phyloP scores from a whole-genome alignment of 2,888 invertebrate species.

The Osedax fenrisi region DNA sequence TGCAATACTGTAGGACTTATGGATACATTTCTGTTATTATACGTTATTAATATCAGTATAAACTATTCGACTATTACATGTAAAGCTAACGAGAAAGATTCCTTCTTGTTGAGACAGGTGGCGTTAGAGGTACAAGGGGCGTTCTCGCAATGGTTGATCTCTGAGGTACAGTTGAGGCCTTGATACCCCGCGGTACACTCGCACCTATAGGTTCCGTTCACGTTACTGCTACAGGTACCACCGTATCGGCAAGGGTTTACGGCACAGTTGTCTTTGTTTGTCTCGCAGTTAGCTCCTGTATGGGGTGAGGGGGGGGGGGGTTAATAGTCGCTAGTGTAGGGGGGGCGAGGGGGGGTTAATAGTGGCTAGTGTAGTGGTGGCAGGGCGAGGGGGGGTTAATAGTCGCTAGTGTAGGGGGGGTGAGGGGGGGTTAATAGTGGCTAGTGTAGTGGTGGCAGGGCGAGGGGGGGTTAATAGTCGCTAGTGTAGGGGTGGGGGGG shows the following conservation, averaged over 20 bases:
- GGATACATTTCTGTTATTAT: no score
- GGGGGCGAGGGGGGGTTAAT: not conserved
- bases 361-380: not conserved
- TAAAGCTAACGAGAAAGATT: no score
- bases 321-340: not conserved
- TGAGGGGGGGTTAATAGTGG: not conserved
- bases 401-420: not conserved
- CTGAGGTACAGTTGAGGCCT: not conserved
- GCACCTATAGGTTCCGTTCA: not conserved
- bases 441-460: not conserved
- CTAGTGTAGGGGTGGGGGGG: no score
- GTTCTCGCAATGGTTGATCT: not conserved
- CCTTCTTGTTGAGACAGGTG: not conserved
- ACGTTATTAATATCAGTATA: no score
- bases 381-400: not conserved
- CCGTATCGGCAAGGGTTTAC: not conserved
- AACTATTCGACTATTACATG: no score
- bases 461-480: no score
- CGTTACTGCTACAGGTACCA: not conserved
- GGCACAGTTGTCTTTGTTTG: not conserved
- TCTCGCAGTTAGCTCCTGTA: not conserved
- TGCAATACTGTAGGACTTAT: no score
- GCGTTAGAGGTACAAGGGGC: not conserved
- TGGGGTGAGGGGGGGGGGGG: not conserved
- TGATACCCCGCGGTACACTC: not conserved